Base-by-base conservation (phyloP, 1,140 invertebrate species). In the Cydia pomonella region DNA sequence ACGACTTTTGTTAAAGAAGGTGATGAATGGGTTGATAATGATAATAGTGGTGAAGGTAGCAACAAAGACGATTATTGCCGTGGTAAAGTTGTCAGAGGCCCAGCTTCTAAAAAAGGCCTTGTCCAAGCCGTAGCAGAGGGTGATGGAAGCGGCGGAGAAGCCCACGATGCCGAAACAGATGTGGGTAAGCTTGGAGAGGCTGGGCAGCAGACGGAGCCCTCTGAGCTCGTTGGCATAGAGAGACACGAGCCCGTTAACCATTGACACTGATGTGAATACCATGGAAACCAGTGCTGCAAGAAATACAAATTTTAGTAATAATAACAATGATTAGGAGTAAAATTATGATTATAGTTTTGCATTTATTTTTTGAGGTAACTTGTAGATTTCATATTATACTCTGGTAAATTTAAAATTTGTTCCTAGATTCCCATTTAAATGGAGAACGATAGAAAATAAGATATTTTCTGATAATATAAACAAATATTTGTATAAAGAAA, bases 1-100 rank as follows among this genome's bases (percentile, higher is more conserved):
- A 69, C 64, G 41, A 16, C 63, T 78, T 84, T 18, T 82, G 75
- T 10, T 86, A 83, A 23, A 89, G 33, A 77, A 77, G 33, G n/a
- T 74, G 6, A 77, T 66, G 4, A 75, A 29, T 13, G 78, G 78
- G 27, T 75, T 75, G 3, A 77, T 47, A n/a, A 79, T 73, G 44
- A 75, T 44, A 25, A 84, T 41, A 16, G 27, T n/a, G 10, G 76
- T 79, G 12, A 80, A 69, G 18, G 63, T 44, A 3, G 64, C 64
- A 18, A 33, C 29, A 18, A 82, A 81, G 16, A 81, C 6, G 10
- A 75, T 73, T 18, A 77, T 33, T 3, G 77, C 69, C 5, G 27
- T 69, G n/a, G 64, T 69, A 4, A 81, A 47, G 13, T 23, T 9
- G 16, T 21, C 23, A 18, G 62, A 69, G 4, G 77, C 77, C 80